Conservation (phyloP, 1,140 invertebrate species). For the Lepidurus couesii region DNA sequence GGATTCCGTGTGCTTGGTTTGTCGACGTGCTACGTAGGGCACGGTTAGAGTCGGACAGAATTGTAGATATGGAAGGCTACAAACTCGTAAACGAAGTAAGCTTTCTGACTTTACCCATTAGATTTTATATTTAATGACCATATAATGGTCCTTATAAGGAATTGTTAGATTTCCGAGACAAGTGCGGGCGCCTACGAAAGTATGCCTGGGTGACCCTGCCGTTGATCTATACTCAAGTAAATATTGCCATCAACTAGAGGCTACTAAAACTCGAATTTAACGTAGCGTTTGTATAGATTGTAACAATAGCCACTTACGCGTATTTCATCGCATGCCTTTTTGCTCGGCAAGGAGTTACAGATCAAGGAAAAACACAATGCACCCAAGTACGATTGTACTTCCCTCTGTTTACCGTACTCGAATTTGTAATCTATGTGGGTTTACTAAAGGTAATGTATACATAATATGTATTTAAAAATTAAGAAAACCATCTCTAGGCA, state of each 20-base stretch:
- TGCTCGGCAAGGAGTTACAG: slow-evolving; percentile 58
- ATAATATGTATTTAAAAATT: slow-evolving; percentile 31
- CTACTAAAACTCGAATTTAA: not conserved
- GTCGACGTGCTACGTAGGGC: not conserved
- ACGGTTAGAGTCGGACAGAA: not conserved
- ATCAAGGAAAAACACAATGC: slow-evolving; percentile 55
- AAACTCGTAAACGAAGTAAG: not conserved
- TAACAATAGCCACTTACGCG: slow-evolving; percentile 65
- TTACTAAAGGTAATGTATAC: slow-evolving; percentile 30
- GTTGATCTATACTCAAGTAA: slow-evolving; percentile 93
- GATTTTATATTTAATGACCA: too few relatives aligned
- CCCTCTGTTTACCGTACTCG: slow-evolving; percentile 56
- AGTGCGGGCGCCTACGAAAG: slow-evolving; percentile 65
- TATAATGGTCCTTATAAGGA: slow-evolving; percentile 46
- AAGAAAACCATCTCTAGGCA: slow-evolving; percentile 45
- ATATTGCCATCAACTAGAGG: slow-evolving; percentile 31
- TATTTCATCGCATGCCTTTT: slow-evolving; percentile 65
- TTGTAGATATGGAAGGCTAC: not conserved
- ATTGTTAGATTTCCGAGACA: slow-evolving; percentile 60
- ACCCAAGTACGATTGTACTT: slow-evolving; percentile 48
- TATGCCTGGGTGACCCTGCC: slow-evolving; percentile 97
- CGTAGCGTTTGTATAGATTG: slow-evolving; percentile 51
- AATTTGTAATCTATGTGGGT: slow-evolving; percentile 26
- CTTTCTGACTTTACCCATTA: not conserved
- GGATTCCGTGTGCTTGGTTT: slow-evolving; percentile 23